A percentile compares a stretch with the other conserved stretches of the same genome.
phyloP scores from a whole-genome alignment of 2,797 vertebrate genomes.

The Phataginus tricuspis region DNA sequence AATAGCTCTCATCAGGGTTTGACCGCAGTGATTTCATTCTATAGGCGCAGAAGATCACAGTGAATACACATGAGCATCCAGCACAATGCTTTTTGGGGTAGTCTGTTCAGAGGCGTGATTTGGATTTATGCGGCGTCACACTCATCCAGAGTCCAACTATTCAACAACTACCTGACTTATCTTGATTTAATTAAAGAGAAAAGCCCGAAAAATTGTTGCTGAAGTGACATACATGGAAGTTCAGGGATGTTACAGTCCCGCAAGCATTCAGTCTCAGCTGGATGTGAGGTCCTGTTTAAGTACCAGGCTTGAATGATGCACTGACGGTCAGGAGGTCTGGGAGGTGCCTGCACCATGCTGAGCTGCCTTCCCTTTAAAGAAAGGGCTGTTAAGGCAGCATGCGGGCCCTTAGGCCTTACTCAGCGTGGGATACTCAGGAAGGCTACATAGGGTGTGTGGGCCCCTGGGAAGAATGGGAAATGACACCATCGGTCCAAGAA shows the following conservation, averaged over 20 bases:
- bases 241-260: neutral
- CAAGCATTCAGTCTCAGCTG: neutral
- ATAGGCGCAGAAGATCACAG: neutral
- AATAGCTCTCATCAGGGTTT: conserved; percentile 47
- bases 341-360: neutral
- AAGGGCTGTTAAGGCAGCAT: neutral
- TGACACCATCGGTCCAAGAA: neutral
- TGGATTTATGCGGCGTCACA: neutral
- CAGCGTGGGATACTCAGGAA: neutral
- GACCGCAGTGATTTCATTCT: conserved; percentile 17
- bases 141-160: conserved; percentile 17
- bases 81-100: neutral
- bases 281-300: neutral
- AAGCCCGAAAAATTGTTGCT: neutral
- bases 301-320: neutral
- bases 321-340: neutral
- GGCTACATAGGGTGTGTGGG: neutral
- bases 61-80: neutral
- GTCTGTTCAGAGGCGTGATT: conserved; percentile 9
- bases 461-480: neutral
- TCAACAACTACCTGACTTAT: neutral
- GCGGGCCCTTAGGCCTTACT: neutral
- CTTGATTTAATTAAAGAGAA: neutral
- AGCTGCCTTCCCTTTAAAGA: neutral
- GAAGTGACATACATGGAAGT: neutral